Conservation (phyloP, 2,888 invertebrate genomes). For the Sarcophaga variegata region DNA sequence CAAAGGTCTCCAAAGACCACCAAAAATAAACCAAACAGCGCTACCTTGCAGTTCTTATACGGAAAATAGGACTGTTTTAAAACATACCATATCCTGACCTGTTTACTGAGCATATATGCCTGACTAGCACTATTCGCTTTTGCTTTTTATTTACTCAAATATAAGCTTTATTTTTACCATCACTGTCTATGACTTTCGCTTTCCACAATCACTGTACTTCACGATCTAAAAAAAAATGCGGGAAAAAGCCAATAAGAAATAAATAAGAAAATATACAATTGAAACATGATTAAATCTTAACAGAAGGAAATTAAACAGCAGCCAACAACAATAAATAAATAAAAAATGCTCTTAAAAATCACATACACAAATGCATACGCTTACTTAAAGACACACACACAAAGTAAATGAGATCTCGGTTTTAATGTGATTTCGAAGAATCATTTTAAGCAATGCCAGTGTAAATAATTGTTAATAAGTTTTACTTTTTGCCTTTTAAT, state of each 20-base stretch:
- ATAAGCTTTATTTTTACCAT: not conserved
- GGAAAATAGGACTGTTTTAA: too few species aligned
- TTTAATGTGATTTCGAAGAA: constrained; percentile 13
- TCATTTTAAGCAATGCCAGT: not conserved
- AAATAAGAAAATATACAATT: not conserved
- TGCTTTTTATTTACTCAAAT: too few species aligned
- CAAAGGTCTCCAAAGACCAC: too few species aligned
- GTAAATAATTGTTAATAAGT: constrained; percentile 21
- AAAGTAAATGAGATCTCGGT: not conserved
- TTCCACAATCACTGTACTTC: not conserved
- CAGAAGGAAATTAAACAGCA: not conserved
- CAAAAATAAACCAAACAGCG: too few species aligned
- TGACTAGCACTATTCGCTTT: too few species aligned
- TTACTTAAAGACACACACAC: not conserved
- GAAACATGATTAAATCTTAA: constrained; percentile 12
- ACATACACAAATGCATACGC: not conserved
- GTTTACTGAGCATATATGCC: too few species aligned
- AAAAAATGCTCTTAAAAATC: not conserved
- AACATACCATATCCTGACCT: too few species aligned
- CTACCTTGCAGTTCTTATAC: too few species aligned
- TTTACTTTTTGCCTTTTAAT: not conserved
- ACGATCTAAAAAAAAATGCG: not conserved
- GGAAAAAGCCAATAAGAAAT: not conserved
- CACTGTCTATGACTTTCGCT: not conserved
- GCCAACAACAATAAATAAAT: not conserved